A percentile compares a stretch with the other conserved stretches of the same genome.
Conservation (phyloP, 2,888 invertebrate species). For the Megastigmus dorsalis region DNA sequence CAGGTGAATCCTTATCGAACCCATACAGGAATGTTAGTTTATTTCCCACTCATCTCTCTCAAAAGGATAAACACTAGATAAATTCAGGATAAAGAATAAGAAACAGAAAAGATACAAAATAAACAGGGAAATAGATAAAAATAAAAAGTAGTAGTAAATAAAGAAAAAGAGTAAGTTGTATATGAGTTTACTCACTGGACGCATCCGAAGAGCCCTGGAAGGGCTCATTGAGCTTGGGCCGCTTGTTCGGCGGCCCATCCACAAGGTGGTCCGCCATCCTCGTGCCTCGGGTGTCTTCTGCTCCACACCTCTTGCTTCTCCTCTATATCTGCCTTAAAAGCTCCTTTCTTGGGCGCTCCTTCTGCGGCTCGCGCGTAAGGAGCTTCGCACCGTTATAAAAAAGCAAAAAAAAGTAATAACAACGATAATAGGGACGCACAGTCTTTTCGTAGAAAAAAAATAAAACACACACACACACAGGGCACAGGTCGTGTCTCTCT, state of each 20-base stretch:
- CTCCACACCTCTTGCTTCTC: background rate
- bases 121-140: no score
- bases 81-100: constrained; percentile 24
- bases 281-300: background rate
- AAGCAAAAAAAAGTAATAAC: no score
- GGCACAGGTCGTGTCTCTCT: no score
- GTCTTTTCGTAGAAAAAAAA: no score
- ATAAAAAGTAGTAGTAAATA: constrained; percentile 33
- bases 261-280: constrained; percentile 94
- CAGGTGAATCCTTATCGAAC: background rate
- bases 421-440: background rate
- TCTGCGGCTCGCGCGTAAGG: background rate
- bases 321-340: background rate
- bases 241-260: constrained; percentile 97
- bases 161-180: constrained; percentile 4
- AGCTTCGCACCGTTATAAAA: no score
- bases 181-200: constrained; percentile 80
- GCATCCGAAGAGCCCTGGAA: constrained; percentile 88
- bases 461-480: no score
- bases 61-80: background rate
- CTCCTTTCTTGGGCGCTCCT: background rate
- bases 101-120: constrained; percentile 28
- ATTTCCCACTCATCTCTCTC: no score
- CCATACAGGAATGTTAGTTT: background rate
- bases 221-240: constrained; percentile 91